Evolutionary conservation across 2,113 vertebrate genomes (phyloP).

Genomic region (Oryzias javanicus): DNA sequence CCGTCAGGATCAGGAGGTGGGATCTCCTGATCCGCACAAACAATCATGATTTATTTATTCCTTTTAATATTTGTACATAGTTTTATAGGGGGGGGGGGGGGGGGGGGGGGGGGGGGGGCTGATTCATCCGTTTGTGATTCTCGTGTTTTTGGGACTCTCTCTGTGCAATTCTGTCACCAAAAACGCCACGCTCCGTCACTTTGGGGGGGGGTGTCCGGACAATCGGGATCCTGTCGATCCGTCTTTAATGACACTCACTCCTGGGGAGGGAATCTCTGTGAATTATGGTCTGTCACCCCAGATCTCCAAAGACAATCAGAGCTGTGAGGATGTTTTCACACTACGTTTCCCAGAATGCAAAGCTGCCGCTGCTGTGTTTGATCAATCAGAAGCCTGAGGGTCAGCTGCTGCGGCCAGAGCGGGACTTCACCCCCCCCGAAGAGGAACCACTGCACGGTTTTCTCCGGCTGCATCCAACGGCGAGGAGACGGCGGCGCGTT

Average conservation of each 20-base stretch:
- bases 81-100: constrained; percentile 16
- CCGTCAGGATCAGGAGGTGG: constrained; percentile 41
- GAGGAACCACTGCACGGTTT: neutral
- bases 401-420: neutral
- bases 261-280: no score
- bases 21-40: constrained; percentile 52
- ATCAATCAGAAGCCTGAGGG: no score
- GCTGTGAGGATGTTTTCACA: no score
- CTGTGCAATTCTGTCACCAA: neutral
- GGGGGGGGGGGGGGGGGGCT: no score
- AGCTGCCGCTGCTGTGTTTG: no score
- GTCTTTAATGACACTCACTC: no score
- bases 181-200: neutral
- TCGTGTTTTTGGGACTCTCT: constrained; percentile 25
- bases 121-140: constrained; percentile 46
- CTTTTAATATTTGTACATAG: constrained; percentile 39
- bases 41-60: constrained; percentile 73
- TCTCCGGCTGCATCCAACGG: neutral
- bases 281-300: no score
- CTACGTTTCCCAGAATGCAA: no score
- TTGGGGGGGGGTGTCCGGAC: constrained; percentile 4
- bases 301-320: no score
- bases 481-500: neutral
- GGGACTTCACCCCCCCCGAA: neutral
- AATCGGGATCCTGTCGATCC: neutral